These are phyloP conservation scores for Chrysomela aeneicollis DNA, from an alignment of 2,888 invertebrate genomes.

Conservation along the genomic window DNA sequence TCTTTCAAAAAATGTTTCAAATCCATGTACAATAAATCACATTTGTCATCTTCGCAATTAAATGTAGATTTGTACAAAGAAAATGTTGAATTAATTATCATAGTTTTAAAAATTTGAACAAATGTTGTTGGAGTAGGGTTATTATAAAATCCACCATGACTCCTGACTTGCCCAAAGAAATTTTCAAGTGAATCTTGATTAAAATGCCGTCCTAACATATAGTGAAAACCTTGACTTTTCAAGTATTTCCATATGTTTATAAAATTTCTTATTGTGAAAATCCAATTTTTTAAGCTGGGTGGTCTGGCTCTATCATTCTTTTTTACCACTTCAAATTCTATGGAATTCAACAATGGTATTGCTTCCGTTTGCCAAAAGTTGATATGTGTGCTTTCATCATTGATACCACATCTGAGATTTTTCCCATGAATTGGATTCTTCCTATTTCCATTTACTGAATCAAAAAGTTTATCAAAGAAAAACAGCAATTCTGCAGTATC, in stretches of 20 bases:
- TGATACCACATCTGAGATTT: constrained; percentile 14
- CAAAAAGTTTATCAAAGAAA: constrained; percentile 25
- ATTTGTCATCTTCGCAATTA: constrained; percentile 20
- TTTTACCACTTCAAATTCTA: constrained; percentile 1
- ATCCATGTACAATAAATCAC: background rate
- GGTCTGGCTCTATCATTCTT: constrained; percentile 5
- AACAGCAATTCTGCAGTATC: constrained; percentile 21
- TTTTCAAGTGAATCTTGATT: constrained; percentile 27
- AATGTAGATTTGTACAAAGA: constrained; percentile 19
- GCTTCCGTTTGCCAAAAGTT: constrained; percentile 24
- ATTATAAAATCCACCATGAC: constrained; percentile 8
- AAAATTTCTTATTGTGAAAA: too few species aligned
- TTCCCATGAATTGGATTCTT: constrained; percentile 12
- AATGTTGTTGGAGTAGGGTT: constrained; percentile 15
- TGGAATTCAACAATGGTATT: constrained; percentile 6
- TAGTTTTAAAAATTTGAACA: constrained; percentile 20
- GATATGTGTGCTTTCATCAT: constrained; percentile 13
- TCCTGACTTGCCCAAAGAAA: constrained; percentile 15
- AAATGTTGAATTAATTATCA: constrained; percentile 9
- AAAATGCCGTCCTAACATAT: constrained; percentile 5
- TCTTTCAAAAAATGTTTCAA: background rate
- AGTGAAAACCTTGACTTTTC: constrained; percentile 15
- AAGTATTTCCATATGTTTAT: constrained; percentile 13
- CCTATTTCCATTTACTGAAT: constrained; percentile 21
- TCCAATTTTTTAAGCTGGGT: constrained; percentile 22